A percentile compares a stretch with the other conserved stretches of the same genome.
Evolutionary conservation across 2,113 vertebrate species (phyloP).

Genomic region (Lagopus leucura): DNA sequence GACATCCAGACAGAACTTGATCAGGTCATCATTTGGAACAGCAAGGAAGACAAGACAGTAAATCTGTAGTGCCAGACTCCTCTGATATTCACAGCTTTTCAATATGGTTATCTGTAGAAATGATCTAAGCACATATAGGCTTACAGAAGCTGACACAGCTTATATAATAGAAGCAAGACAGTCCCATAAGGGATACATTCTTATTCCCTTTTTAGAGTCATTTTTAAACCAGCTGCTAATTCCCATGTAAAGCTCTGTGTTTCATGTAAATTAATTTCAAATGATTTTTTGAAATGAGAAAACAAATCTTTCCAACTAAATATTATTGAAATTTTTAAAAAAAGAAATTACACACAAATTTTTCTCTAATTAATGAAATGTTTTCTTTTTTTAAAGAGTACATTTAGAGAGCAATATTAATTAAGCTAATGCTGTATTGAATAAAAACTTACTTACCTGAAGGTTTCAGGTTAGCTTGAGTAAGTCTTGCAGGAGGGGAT

Average conservation of each 20-base stretch:
- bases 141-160: neutral
- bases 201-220: neutral
- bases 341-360: neutral
- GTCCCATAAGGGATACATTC: neutral
- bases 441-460: neutral
- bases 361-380: neutral
- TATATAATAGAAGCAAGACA: neutral
- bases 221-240: neutral
- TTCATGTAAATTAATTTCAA: neutral
- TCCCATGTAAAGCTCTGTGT: neutral
- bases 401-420: neutral
- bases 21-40: neutral
- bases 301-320: neutral
- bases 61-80: neutral
- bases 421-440: neutral
- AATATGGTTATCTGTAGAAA: neutral
- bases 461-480: neutral
- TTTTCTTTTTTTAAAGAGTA: neutral
- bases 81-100: slow-evolving; percentile 6
- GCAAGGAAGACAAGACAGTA: neutral
- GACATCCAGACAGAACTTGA: neutral
- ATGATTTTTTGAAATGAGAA: neutral
- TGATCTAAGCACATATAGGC: neutral
- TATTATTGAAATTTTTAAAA: neutral
- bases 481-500: neutral